phyloP scores from a whole-genome alignment of 2,888 invertebrate species.

The Rhagium mordax region DNA sequence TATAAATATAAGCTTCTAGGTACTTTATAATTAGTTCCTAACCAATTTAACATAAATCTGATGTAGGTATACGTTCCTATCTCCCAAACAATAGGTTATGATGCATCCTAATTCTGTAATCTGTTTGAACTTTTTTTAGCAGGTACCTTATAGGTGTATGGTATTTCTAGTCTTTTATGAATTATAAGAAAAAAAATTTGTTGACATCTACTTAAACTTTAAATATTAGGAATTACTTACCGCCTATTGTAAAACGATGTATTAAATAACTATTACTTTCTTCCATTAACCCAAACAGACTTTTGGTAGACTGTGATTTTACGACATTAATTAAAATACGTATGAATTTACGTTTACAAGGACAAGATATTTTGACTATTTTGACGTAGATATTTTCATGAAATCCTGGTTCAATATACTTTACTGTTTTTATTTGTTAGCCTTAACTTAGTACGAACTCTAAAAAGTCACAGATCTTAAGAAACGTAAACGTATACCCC shows the following conservation, averaged over 20 bases:
- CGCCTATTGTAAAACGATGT: conserved; percentile 10
- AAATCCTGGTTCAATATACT: conserved; percentile 48
- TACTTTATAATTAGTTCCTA: no score
- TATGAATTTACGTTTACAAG: conserved; percentile 47
- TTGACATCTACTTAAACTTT: not conserved
- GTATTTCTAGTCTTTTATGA: no score
- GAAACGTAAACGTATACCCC: not conserved
- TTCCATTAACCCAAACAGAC: conserved; percentile 18
- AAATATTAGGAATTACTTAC: not conserved
- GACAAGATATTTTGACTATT: conserved; percentile 45
- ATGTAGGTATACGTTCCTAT: not conserved
- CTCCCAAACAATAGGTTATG: not conserved
- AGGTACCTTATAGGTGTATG: not conserved
- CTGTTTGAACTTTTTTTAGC: not conserved
- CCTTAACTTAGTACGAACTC: conserved; percentile 1
- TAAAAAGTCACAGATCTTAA: not conserved
- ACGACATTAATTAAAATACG: conserved; percentile 34
- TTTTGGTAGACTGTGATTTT: conserved; percentile 9
- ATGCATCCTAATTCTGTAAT: no score
- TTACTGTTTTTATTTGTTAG: not conserved
- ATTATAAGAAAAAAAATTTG: not conserved
- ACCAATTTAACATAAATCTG: not conserved
- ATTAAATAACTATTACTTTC: conserved; percentile 13
- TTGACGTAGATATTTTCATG: conserved; percentile 49
- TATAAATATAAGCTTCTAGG: no score